Evolutionary conservation across 2,888 invertebrate species (phyloP), one percentile per base, ranked within the genome.

Genomic region (Caenorhabditis wallacei): DNA sequence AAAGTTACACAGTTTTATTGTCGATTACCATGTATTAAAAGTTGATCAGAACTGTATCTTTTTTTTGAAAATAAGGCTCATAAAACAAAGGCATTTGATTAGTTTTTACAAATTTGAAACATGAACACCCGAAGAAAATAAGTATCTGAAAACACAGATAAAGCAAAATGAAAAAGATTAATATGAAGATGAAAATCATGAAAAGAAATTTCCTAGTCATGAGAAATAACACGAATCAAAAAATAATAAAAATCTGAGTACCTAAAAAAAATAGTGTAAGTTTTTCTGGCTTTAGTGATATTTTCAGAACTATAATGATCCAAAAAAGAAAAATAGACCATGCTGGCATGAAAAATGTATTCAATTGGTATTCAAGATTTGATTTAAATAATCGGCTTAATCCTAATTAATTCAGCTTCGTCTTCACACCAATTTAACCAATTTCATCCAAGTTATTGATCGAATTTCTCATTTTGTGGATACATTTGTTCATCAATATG

Each of bases 171-270:
- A 20, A 43, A 46, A n/a, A 8, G n/a, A 61, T 40, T 2, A 61
- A 43, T 40, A 59, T 10, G 13, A 61, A 26, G n/a, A n/a, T n/a
- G n/a, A 22, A 46, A 40, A 43, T 61, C 61, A 61, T 61, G 61
- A 26, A 61, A 59, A 4, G 22, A 20, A 59, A 35, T 22, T 56
- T 8, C 57, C 57, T 59, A 59, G 59, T 59, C 59, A 59, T 59
- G 59, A 59, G 40, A 43, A 61, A n/a, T n/a, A 16, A 59, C 59
- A 40, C 59, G 59, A 40, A 8, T 35, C 20, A 11, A 20, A 57
- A 37, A 35, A 30, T 0, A 35, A 18, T 56, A 24, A 10, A 3
- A 30, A 10, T 30, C 8, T 40, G 37, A 20, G 22, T 59, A 22
- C 59, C 37, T 59, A 59, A 18, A 35, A 30, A 16, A 57, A 57